Conservation (phyloP, 2,797 vertebrate species). For the Hapalemur alaotrensis region DNA sequence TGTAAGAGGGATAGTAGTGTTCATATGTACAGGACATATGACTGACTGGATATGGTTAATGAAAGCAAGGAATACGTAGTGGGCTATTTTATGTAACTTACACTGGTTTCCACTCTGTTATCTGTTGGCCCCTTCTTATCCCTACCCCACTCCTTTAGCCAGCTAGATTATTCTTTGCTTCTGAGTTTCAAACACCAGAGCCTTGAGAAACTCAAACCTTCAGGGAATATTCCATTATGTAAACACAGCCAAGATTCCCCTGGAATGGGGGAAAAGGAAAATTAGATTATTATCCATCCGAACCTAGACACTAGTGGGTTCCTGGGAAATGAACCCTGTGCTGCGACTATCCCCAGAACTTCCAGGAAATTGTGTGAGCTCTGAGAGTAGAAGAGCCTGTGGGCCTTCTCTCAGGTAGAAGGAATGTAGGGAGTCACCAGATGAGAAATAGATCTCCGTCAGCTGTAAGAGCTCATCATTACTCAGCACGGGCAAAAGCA, state of each 20-base stretch:
- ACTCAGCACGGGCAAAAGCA: not conserved
- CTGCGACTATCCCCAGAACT: not conserved
- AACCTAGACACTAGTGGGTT: not conserved
- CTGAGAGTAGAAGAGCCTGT: not conserved
- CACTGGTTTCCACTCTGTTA: not conserved
- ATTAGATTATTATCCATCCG: not conserved
- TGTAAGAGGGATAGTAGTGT: not conserved
- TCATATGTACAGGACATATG: not conserved
- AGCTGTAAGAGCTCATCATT: not conserved
- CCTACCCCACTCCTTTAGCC: not conserved
- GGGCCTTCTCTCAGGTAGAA: not conserved
- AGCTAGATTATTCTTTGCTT: not conserved
- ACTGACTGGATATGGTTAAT: not conserved
- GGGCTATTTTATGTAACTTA: not conserved
- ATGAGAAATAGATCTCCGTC: not conserved
- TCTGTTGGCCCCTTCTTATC: not conserved
- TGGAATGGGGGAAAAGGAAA: not conserved
- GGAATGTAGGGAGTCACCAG: not conserved
- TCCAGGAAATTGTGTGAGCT: not conserved
- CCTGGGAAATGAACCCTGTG: not conserved
- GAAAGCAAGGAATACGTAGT: not conserved
- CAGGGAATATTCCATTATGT: not conserved
- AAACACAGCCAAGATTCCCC: not conserved
- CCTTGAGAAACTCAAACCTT: not conserved
- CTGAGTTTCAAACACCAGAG: not conserved